A percentile compares a stretch with the other conserved stretches of the same genome.
Conservation (phyloP, 2,797 vertebrate species). For the Paedocypris micromegethes region DNA sequence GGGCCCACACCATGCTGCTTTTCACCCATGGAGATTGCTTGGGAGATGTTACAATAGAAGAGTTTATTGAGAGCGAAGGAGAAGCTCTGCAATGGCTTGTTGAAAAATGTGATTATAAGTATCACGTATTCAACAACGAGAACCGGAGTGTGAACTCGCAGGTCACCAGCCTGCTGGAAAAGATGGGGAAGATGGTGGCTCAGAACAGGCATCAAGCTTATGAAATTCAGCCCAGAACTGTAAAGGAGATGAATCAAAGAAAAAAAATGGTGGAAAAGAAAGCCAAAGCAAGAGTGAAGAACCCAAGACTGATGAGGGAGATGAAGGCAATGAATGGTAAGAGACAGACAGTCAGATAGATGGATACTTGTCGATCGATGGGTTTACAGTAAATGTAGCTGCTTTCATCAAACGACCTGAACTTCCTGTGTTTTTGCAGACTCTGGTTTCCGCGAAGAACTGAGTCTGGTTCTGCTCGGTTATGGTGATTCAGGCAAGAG, state of each 20-base stretch:
- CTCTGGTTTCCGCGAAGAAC: slow-evolving; percentile 9
- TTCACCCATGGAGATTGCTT: slow-evolving; percentile 48
- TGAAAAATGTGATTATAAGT: slow-evolving; percentile 43
- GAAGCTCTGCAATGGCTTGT: slow-evolving; percentile 34
- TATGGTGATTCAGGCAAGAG: slow-evolving; percentile 46
- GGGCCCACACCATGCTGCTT: slow-evolving; percentile 41
- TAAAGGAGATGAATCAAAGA: slow-evolving; percentile 38
- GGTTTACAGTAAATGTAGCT: background rate
- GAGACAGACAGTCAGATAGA: background rate
- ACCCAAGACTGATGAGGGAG: slow-evolving; percentile 11
- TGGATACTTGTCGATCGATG: background rate
- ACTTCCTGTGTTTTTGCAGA: slow-evolving; percentile 30
- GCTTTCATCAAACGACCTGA: background rate
- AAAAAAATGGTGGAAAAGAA: slow-evolving; percentile 31
- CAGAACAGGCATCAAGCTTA: slow-evolving; percentile 35
- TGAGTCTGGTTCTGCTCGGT: slow-evolving; percentile 43
- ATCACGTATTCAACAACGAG: slow-evolving; percentile 44
- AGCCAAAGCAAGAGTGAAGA: slow-evolving; percentile 32
- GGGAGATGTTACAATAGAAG: slow-evolving; percentile 36
- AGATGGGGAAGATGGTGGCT: slow-evolving; percentile 40
- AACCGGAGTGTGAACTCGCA: slow-evolving; percentile 27
- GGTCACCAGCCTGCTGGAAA: slow-evolving; percentile 42
- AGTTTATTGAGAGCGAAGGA: slow-evolving; percentile 43
- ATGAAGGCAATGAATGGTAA: slow-evolving; percentile 25
- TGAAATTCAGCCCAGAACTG: slow-evolving; percentile 31